phyloP scores from a whole-genome alignment of 2,113 vertebrate genomes.

The Camelus bactrianus region DNA sequence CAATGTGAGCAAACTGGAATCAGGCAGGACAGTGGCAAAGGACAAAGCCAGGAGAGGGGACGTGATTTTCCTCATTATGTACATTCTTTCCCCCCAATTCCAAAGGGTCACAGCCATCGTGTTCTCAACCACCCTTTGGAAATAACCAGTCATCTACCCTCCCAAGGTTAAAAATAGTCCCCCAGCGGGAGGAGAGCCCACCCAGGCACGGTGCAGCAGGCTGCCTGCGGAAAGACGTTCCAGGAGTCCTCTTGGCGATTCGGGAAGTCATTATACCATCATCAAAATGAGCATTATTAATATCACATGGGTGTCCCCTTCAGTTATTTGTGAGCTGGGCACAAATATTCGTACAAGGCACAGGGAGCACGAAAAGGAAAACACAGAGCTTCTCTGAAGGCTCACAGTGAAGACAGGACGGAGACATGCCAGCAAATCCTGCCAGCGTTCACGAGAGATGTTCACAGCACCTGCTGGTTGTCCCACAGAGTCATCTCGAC shows the following conservation, averaged over 20 bases:
- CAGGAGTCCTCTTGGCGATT: constrained; percentile 13
- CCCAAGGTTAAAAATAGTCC: constrained; percentile 57
- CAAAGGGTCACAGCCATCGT: background rate
- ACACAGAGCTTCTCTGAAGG: background rate
- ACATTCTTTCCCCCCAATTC: background rate
- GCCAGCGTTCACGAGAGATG: background rate
- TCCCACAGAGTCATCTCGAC: background rate
- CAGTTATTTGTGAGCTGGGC: constrained; percentile 33
- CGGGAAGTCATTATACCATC: constrained; percentile 55
- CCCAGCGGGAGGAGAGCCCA: background rate
- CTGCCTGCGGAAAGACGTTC: background rate
- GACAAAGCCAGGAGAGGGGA: background rate
- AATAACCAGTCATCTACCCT: background rate
- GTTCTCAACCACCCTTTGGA: background rate
- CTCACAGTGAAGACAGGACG: background rate
- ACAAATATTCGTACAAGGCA: background rate
- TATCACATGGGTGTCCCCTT: constrained; percentile 26
- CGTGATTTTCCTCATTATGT: background rate
- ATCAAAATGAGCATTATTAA: constrained; percentile 59
- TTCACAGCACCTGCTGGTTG: background rate
- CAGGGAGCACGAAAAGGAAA: background rate
- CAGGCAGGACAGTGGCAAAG: background rate
- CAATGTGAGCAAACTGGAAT: background rate
- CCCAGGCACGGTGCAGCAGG: background rate
- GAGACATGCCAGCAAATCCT: too few species aligned